Percentiles rank a stretch among this genome's conserved stretches.
Evolutionary conservation across 2,113 vertebrate species (phyloP).

Genomic region (Orcinus orca): DNA sequence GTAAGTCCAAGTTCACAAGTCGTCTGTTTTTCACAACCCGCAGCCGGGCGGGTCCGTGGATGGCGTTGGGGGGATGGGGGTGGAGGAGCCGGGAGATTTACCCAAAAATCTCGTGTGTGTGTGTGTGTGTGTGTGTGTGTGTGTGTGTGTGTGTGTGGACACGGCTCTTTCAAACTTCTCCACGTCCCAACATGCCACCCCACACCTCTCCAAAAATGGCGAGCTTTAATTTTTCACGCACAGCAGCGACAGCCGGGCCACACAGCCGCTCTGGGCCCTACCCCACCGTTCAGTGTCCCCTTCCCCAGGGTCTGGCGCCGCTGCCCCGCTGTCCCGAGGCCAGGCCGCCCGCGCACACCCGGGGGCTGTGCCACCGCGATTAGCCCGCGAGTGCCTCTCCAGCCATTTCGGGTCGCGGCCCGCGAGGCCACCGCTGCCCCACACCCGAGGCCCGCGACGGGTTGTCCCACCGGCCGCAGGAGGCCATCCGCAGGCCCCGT

Average conservation of each 20-base stretch:
- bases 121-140: too few relatives aligned
- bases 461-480: too few relatives aligned
- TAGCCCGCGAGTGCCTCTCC: fast-evolving
- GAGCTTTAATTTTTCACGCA: neutral
- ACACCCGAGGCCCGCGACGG: too few relatives aligned
- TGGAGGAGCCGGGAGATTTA: neutral
- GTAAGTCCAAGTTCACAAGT: neutral
- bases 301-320: neutral
- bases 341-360: neutral
- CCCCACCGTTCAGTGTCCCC: neutral
- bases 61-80: too few relatives aligned
- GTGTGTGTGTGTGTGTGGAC: too few relatives aligned
- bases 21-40: neutral
- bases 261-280: too few relatives aligned
- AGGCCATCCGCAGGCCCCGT: neutral
- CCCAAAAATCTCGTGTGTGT: neutral
- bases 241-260: neutral
- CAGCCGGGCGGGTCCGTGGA: neutral
- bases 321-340: neutral
- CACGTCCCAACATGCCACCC: neutral
- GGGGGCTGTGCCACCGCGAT: fast-evolving
- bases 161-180: neutral
- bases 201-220: neutral
- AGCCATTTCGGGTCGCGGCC: neutral
- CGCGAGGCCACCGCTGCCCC: fast-evolving